Evolutionary conservation across 2,113 vertebrate genomes (phyloP).

Genomic region (human): GRCh38 chr2:53195501-53196000

Average conservation of each 20-base stretch:
- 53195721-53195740: background rate
- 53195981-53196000: background rate
- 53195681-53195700: background rate
- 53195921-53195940: background rate
- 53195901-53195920: background rate
- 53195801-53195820: slow-evolving; percentile 1
- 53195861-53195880: background rate
- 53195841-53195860: slow-evolving; percentile 5
- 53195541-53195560: background rate
- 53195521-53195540: background rate
- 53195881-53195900: background rate
- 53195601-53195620: background rate
- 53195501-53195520: background rate
- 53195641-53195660: background rate
- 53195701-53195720: background rate
- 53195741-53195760: background rate
- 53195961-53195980: background rate
- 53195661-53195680: background rate
- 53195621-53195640: background rate
- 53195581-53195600: background rate
- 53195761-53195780: background rate
- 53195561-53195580: background rate
- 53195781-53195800: background rate
- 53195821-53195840: background rate
- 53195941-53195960: background rate